A percentile compares a stretch with the other conserved stretches of the same genome.
phyloP scores from a whole-genome alignment of 1,140 invertebrate species.

The Atta colombica region DNA sequence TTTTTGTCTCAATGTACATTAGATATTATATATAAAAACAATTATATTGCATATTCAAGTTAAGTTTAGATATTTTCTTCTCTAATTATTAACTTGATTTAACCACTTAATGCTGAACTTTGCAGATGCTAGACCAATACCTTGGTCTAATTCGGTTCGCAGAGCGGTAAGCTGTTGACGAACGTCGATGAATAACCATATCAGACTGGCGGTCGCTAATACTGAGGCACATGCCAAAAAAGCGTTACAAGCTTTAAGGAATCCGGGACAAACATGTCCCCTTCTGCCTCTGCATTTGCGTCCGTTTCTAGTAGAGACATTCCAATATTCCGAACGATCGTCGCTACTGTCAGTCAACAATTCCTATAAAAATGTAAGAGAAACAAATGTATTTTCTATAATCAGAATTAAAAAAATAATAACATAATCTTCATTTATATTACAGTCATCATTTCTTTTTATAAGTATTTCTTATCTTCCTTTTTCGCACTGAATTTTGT shows the following conservation, averaged over 20 bases:
- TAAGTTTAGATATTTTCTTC: conserved; percentile 1
- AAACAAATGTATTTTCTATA: conserved; percentile 34
- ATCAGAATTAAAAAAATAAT: background rate
- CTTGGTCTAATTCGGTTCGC: conserved; percentile 90
- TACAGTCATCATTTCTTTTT: background rate
- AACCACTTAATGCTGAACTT: background rate
- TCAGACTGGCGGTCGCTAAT: conserved; percentile 89
- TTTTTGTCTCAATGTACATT: too few species aligned
- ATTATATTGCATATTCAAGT: background rate
- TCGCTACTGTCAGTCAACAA: conserved; percentile 88
- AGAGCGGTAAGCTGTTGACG: conserved; percentile 89
- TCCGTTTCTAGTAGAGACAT: conserved; percentile 77
- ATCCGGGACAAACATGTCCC: conserved; percentile 82
- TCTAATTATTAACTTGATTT: background rate
- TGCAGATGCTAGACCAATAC: conserved; percentile 79
- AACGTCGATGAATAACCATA: conserved; percentile 91
- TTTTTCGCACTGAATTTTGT: background rate
- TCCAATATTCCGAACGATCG: conserved; percentile 86
- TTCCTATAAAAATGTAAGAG: conserved; percentile 79
- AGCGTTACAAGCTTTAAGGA: conserved; percentile 88
- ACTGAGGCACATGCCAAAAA: conserved; percentile 89
- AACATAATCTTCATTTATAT: background rate
- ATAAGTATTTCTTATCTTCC: conserved; percentile 3
- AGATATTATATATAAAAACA: background rate
- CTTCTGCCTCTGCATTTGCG: conserved; percentile 80